Percentiles rank a stretch among this genome's conserved stretches.
These are phyloP conservation scores for Parthenolecanium corni DNA, from an alignment of 2,888 invertebrate species.

Conservation along the genomic window DNA sequence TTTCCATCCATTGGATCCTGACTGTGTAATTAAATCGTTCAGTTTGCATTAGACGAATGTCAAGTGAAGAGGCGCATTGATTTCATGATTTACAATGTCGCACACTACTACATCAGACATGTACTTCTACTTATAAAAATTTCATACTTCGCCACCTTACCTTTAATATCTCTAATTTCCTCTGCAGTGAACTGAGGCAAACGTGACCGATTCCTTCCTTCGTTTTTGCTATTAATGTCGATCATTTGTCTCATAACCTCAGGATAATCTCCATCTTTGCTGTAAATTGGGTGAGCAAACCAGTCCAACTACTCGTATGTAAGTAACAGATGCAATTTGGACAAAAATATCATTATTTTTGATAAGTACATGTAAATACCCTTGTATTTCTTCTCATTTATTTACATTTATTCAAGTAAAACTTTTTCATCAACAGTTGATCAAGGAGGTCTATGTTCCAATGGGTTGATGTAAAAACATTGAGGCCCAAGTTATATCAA, in stretches of 20 bases:
- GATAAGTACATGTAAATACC: no score
- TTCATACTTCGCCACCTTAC: constrained; percentile 24
- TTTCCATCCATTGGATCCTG: constrained; percentile 50
- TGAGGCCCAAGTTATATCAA: no score
- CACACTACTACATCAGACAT: neutral
- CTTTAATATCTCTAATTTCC: constrained; percentile 47
- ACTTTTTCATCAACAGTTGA: no score
- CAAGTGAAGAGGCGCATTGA: no score
- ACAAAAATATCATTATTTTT: no score
- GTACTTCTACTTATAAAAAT: neutral
- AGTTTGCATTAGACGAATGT: no score
- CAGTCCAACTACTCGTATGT: constrained; percentile 34
- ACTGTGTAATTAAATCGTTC: neutral
- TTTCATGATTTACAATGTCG: no score
- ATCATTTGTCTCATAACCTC: constrained; percentile 41
- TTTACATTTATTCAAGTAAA: no score
- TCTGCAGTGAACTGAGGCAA: constrained; percentile 42
- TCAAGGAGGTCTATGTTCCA: no score
- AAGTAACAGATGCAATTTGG: no score
- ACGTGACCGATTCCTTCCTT: constrained; percentile 40
- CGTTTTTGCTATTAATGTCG: constrained; percentile 38
- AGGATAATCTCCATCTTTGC: constrained; percentile 43
- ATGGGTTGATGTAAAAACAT: no score
- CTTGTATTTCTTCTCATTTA: no score
- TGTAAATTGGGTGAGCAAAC: constrained; percentile 34